Percentiles rank a stretch among this genome's conserved stretches.
Conservation (phyloP, 2,888 invertebrate species). For the Nomada ruficornis region DNA sequence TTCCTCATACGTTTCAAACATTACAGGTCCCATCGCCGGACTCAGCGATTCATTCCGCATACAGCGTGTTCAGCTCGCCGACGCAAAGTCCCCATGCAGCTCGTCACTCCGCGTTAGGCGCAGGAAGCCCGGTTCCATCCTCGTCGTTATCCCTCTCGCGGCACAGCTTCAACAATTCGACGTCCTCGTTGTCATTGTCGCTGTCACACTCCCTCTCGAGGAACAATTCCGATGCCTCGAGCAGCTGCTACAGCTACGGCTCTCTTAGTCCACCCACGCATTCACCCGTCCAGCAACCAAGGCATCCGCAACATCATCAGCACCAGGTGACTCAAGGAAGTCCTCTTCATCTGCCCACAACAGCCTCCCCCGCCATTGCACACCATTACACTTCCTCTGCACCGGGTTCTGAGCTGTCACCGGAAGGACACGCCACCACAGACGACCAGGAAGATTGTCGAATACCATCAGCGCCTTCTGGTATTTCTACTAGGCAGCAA, state of each 20-base stretch:
- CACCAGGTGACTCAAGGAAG: constrained; percentile 84
- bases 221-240: constrained; percentile 96
- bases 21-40: constrained; percentile 90
- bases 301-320: constrained; percentile 81
- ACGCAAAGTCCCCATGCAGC: constrained; percentile 94
- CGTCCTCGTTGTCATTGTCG: constrained; percentile 84
- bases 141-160: constrained; percentile 82
- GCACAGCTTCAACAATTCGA: constrained; percentile 83
- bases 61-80: constrained; percentile 92
- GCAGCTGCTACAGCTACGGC: constrained; percentile 94
- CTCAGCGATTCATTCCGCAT: constrained; percentile 95
- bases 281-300: constrained; percentile 90
- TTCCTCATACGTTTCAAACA: neutral
- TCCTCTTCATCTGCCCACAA: constrained; percentile 83
- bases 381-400: constrained; percentile 74
- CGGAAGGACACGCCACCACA: constrained; percentile 72
- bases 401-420: constrained; percentile 75
- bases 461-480: constrained; percentile 87
- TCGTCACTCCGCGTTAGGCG: constrained; percentile 88
- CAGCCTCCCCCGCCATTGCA: constrained; percentile 68
- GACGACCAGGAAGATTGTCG: constrained; percentile 79
- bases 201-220: constrained; percentile 94
- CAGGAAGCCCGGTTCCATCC: constrained; percentile 83
- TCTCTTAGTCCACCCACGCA: constrained; percentile 88
- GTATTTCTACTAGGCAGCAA: constrained; percentile 93